Conservation (phyloP, 2,113 vertebrate species). For the Corynorhinus townsendii region DNA sequence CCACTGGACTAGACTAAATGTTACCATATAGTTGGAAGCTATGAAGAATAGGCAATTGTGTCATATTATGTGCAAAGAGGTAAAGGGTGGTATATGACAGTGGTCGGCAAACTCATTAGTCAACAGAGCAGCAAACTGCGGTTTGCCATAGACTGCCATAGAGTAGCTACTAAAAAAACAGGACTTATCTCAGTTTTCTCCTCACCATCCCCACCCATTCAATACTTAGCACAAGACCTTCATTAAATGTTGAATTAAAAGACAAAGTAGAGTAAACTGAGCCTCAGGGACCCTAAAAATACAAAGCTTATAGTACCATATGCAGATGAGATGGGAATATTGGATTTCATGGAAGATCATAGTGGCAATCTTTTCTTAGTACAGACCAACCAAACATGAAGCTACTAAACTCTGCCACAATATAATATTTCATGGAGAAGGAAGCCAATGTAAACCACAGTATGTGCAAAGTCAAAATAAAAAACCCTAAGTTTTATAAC, state of each 20-base stretch:
- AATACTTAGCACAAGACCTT: not conserved
- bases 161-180: not conserved
- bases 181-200: not conserved
- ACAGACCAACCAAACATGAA: conserved; percentile 12
- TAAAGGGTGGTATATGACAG: too few relatives aligned
- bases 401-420: conserved; percentile 30
- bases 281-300: not conserved
- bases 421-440: conserved; percentile 35
- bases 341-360: not conserved
- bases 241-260: not conserved
- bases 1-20: too few relatives aligned
- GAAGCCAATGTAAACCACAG: conserved; percentile 51
- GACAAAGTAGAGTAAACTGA: not conserved
- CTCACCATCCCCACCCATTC: accelerated
- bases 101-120: too few relatives aligned
- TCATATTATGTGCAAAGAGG: too few relatives aligned
- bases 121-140: too few relatives aligned
- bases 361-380: conserved; percentile 32
- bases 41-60: too few relatives aligned
- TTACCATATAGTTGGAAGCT: too few relatives aligned
- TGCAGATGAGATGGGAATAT: not conserved
- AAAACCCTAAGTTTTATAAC: conserved; percentile 40
- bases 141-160: not conserved
- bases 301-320: not conserved
- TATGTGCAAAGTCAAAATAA: conserved; percentile 32